Evolutionary conservation across 2,888 invertebrate species (phyloP).

Genomic region (Orthosia gothica): DNA sequence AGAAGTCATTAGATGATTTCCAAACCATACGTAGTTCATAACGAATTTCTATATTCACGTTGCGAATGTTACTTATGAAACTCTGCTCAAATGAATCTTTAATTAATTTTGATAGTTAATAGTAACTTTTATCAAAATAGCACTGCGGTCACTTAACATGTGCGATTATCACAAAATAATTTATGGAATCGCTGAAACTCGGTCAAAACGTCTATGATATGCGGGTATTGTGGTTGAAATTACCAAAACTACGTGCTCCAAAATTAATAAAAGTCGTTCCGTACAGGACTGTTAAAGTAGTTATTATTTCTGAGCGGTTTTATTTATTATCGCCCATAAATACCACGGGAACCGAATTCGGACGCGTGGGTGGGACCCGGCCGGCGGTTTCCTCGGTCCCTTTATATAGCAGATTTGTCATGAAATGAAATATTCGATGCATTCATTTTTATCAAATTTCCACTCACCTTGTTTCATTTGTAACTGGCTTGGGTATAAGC

Average conservation of each 20-base stretch:
- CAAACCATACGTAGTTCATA: background rate
- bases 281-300: conserved; percentile 49
- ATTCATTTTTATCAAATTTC: conserved; percentile 62
- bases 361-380: conserved; percentile 58
- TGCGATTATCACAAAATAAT: conserved; percentile 16
- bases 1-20: too few species aligned
- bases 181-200: conserved; percentile 16
- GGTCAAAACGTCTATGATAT: conserved; percentile 20
- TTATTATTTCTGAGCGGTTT: conserved; percentile 62
- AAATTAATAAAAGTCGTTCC: conserved; percentile 58
- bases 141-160: conserved; percentile 7
- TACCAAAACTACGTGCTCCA: conserved; percentile 28
- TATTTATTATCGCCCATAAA: conserved; percentile 64
- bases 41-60: background rate
- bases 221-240: conserved; percentile 27
- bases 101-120: background rate
- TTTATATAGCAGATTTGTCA: conserved; percentile 65
- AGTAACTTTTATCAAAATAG: background rate
- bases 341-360: conserved; percentile 58
- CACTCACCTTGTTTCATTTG: conserved; percentile 40
- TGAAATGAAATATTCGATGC: conserved; percentile 62
- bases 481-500: background rate
- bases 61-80: background rate
- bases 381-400: conserved; percentile 61
- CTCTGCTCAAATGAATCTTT: background rate